Base-by-base conservation (phyloP, 2,888 invertebrate genomes). In the Flexamia atlantica region DNA sequence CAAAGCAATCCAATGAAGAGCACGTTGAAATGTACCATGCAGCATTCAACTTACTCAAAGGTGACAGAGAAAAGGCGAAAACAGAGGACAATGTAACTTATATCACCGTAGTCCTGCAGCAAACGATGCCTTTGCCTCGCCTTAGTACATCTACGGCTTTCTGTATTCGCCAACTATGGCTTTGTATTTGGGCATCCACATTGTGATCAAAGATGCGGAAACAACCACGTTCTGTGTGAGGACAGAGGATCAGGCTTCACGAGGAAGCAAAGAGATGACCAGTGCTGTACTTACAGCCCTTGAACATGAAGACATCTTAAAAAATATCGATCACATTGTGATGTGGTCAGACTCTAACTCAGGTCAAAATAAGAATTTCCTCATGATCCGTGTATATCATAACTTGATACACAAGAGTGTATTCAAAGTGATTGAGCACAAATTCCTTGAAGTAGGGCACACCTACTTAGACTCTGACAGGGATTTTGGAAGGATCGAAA, bases 401-500 rank as follows among this genome's bases (percentile, higher is more conserved):
- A 85, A 85, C 68, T 53, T 86, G 60, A 70, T 86, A 64, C 80
- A 87, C 50, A 88, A 88, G 86, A 87, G 87, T 42, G 83, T 86
- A 68, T 88, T 88, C 85, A 87, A 88, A 84, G 81, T 84, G 10
- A 88, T 88, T 42, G 88, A 89, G 42, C 88, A 89, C 85, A 89
- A 89, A 86, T 89, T 89, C 86, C 89, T 89, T 5, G 88, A 88
- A 85, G 89, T 89, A 23, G 89, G 88, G 23, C 88, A 89, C 86
- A 87, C 87, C 7, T 89, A 88, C 86, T 82, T 89, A 50, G 89
- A 89, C 85, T 88, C 88, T 28, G 89, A 89, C 84, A 40, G 88
- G 83, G 88, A 89, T 87, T 89, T 89, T 87, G 88, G 88, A 46
- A 83, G 87, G 23, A 89, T 89, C 53, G 88, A 89, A 86, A 88